Evolutionary conservation across 2,888 invertebrate species (phyloP).

Genomic region (Rhagophthalmus giganteus): DNA sequence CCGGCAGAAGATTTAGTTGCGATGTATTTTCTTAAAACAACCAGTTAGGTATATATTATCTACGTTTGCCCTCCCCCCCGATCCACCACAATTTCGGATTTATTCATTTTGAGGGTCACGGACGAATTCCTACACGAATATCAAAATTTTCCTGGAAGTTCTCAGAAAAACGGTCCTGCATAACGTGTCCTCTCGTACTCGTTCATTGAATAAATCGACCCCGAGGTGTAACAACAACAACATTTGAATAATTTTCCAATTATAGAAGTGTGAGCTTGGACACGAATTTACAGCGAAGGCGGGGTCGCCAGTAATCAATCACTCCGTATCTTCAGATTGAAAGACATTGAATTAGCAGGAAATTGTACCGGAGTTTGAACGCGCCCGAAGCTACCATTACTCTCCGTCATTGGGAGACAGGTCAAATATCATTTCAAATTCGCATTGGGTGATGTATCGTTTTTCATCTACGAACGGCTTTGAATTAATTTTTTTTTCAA

Average conservation of each 20-base stretch:
- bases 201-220: no score
- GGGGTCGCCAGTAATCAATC: slow-evolving; percentile 52
- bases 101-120: no score
- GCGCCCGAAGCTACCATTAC: slow-evolving; percentile 48
- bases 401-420: slow-evolving; percentile 49
- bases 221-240: background rate
- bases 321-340: slow-evolving; percentile 57
- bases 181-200: no score
- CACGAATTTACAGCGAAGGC: slow-evolving; percentile 35
- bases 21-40: slow-evolving; percentile 12
- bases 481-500: no score
- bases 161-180: no score
- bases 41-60: slow-evolving; percentile 1
- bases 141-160: no score
- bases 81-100: no score
- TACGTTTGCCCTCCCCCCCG: no score
- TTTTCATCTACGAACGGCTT: slow-evolving; percentile 7
- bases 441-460: slow-evolving; percentile 33
- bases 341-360: slow-evolving; percentile 60
- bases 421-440: slow-evolving; percentile 42
- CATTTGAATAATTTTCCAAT: slow-evolving; percentile 30
- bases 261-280: slow-evolving; percentile 21
- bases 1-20: slow-evolving; percentile 2
- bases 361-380: slow-evolving; percentile 52
- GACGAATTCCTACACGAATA: no score